A percentile compares a stretch with the other conserved stretches of the same genome.
phyloP scores from a whole-genome alignment of 2,113 vertebrate genomes.

The Otis tarda region DNA sequence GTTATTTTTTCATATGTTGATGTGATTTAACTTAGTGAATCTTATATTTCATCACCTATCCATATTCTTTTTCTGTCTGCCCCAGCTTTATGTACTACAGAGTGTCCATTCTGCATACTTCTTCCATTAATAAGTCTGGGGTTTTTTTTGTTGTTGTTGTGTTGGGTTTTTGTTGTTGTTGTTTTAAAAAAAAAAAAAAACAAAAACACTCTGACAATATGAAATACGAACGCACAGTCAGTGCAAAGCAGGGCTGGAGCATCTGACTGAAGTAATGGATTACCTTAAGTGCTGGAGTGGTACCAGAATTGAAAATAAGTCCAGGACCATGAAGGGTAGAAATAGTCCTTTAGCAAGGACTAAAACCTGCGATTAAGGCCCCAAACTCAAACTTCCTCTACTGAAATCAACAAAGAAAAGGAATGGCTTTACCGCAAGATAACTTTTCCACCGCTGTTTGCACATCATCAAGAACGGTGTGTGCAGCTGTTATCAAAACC shows the following conservation, averaged over 20 bases:
- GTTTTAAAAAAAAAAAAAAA: neutral
- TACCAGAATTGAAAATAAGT: neutral
- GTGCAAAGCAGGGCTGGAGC: neutral
- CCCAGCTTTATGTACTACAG: neutral
- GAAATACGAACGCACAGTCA: neutral
- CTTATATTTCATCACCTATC: neutral
- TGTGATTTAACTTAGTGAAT: neutral
- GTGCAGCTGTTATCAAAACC: neutral
- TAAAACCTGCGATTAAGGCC: neutral
- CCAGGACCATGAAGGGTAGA: neutral
- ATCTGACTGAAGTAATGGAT: neutral
- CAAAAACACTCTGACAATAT: neutral
- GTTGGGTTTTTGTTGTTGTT: too few relatives aligned
- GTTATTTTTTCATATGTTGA: neutral
- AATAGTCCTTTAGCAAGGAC: neutral
- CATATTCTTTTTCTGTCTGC: neutral
- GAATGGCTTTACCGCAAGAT: neutral
- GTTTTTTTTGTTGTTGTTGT: neutral
- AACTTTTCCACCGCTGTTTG: neutral
- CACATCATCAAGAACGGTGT: fast-evolving
- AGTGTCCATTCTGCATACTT: neutral
- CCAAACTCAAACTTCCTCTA: neutral
- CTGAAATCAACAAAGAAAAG: neutral
- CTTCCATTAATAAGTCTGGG: neutral
- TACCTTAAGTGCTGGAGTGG: neutral